These are phyloP conservation scores for Phyllostomus discolor DNA, from an alignment of 2,113 vertebrate species.

Conservation along the genomic window DNA sequence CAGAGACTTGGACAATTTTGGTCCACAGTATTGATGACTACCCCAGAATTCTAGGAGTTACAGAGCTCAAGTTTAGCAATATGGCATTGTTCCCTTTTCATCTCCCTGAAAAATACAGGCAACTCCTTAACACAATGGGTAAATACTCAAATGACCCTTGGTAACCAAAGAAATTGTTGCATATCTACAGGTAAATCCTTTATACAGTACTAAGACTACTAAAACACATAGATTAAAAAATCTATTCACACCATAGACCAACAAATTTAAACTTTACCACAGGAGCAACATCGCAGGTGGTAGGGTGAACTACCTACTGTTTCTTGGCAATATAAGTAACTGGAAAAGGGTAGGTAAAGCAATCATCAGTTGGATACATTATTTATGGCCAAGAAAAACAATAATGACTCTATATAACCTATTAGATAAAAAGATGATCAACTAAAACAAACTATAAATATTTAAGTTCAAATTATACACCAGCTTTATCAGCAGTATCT, in stretches of 20 bases:
- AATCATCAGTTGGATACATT: neutral
- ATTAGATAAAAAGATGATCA: neutral
- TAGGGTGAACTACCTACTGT: neutral
- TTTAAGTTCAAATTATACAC: neutral
- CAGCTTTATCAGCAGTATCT: neutral
- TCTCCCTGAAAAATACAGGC: neutral
- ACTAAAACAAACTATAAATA: slow-evolving; percentile 13
- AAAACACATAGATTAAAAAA: neutral
- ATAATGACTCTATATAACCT: neutral
- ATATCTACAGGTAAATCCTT: neutral
- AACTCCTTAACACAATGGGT: neutral
- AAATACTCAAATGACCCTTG: neutral
- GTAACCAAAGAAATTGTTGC: neutral
- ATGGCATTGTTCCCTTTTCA: neutral
- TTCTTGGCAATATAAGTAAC: neutral
- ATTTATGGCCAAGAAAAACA: neutral
- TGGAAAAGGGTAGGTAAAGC: neutral
- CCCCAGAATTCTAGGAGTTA: neutral
- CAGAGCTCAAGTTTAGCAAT: neutral
- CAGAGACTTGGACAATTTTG: neutral
- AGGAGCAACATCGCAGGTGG: neutral
- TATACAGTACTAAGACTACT: neutral
- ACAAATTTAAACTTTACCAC: neutral
- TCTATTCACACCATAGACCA: neutral
- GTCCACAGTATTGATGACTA: neutral